Percentiles rank a stretch among this genome's conserved stretches.
Conservation (phyloP, 2,888 invertebrate genomes). For the Trachelus tabidus region DNA sequence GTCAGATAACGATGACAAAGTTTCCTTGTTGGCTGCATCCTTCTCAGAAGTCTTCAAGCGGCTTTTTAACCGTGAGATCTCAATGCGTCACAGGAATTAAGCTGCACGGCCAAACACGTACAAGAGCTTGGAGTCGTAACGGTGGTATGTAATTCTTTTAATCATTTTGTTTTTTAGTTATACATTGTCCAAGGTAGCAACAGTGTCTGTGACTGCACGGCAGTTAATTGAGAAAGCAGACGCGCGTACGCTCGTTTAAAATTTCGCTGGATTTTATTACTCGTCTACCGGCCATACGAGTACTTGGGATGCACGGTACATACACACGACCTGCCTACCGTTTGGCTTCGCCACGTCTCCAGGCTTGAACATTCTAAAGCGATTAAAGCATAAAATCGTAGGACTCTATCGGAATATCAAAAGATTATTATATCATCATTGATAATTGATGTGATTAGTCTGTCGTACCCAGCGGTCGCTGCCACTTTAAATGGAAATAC, state of each 20-base stretch:
- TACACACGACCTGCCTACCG: not conserved
- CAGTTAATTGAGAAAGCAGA: not conserved
- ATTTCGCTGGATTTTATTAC: not conserved
- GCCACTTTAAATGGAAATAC: slow-evolving; percentile 3
- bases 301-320: not conserved
- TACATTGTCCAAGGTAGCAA: not conserved
- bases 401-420: not conserved
- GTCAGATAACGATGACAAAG: not conserved
- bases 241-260: not conserved
- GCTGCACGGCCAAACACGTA: not conserved
- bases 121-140: not conserved
- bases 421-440: slow-evolving; percentile 2
- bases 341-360: too few relatives aligned
- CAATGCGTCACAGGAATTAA: not conserved
- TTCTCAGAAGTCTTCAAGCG: not conserved
- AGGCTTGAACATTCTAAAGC: not conserved
- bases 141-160: not conserved
- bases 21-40: not conserved
- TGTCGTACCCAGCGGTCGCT: not conserved
- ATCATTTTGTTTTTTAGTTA: not conserved
- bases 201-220: not conserved
- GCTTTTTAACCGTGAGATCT: not conserved
- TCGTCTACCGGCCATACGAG: not conserved
- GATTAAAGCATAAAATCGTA: not conserved
- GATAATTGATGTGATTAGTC: not conserved